These are phyloP conservation scores for Pelagia noctiluca DNA, from an alignment of 30 jellyfish, hydroid and myxozoan species.

Conservation along the genomic window DNA sequence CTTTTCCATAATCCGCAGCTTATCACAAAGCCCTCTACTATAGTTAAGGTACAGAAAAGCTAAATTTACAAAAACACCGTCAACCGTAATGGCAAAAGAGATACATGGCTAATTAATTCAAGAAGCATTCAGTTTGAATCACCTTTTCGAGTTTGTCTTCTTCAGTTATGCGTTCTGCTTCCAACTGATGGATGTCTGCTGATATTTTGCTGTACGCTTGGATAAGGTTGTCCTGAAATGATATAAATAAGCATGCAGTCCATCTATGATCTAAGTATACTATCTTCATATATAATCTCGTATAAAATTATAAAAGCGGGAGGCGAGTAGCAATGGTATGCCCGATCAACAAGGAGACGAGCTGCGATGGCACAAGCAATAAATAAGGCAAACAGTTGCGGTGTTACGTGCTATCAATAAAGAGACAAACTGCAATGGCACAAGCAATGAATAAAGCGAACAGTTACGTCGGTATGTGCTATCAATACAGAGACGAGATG, in stretches of 20 bases:
- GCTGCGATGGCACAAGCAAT: too few relatives aligned
- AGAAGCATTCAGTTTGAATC: not conserved
- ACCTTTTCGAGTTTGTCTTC: constrained; percentile 65
- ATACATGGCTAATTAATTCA: not conserved
- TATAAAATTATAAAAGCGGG: not conserved
- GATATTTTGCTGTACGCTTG: constrained; percentile 25
- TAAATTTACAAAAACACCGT: not conserved
- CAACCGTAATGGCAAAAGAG: not conserved
- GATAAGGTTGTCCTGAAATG: constrained; percentile 28
- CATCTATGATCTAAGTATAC: not conserved
- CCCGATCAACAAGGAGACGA: too few relatives aligned
- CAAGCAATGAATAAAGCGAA: not conserved
- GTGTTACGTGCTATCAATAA: too few relatives aligned
- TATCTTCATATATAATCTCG: not conserved
- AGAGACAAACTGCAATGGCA: not conserved
- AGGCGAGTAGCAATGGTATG: too few relatives aligned
- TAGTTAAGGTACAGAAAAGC: too few relatives aligned
- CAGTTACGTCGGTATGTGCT: too few relatives aligned
- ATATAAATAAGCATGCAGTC: not conserved
- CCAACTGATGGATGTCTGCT: constrained; percentile 24
- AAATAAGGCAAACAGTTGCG: too few relatives aligned
- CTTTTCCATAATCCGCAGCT: too few relatives aligned
- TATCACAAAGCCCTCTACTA: too few relatives aligned
- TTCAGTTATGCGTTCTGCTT: constrained; percentile 45
- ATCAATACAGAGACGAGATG: too few relatives aligned